These are phyloP conservation scores for Pangasius djambal DNA, from an alignment of 2,797 vertebrate species.

Conservation along the genomic window DNA sequence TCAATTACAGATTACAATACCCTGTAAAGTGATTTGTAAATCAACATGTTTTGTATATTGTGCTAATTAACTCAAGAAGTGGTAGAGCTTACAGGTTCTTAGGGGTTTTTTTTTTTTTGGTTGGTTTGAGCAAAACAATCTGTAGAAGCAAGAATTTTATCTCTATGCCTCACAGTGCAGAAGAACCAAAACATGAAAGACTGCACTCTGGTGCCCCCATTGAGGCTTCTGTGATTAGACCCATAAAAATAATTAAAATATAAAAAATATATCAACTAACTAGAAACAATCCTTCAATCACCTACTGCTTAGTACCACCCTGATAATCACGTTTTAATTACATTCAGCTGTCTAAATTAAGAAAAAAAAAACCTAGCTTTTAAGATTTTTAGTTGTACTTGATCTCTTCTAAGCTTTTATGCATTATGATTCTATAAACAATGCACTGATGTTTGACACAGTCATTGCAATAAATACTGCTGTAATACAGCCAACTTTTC, in stretches of 20 bases:
- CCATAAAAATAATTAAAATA: background rate
- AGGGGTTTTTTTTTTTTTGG: background rate
- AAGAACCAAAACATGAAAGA: background rate
- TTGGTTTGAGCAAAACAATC: background rate
- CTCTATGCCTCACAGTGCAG: background rate
- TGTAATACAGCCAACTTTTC: background rate
- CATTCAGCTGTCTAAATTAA: background rate
- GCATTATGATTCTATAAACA: background rate
- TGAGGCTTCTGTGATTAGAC: background rate
- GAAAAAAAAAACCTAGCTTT: background rate
- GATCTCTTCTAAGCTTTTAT: background rate
- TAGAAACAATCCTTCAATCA: constrained; percentile 2
- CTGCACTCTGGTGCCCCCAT: background rate
- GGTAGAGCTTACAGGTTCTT: background rate
- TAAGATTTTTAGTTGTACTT: background rate
- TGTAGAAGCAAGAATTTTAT: background rate
- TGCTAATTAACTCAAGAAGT: background rate
- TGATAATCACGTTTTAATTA: background rate
- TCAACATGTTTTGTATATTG: background rate
- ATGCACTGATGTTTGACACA: background rate
- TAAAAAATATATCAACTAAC: background rate
- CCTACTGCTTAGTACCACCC: background rate
- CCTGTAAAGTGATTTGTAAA: background rate
- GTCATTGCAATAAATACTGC: background rate
- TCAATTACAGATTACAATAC: background rate